Conservation (phyloP, 2,113 vertebrate genomes). For the Nicator chloris region DNA sequence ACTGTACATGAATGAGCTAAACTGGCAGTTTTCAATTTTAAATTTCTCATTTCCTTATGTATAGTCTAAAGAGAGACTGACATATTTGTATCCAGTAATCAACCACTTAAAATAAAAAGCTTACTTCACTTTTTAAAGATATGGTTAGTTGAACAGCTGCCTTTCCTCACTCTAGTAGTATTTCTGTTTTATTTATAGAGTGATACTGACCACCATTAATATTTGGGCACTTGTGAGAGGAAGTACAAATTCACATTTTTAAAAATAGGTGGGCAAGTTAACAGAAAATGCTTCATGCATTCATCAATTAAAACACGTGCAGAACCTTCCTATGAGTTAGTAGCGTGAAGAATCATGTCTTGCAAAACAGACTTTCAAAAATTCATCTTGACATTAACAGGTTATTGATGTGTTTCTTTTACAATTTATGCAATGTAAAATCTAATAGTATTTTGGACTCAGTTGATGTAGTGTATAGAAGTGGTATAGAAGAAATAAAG, state of each 20-base stretch:
- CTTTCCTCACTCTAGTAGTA: background rate
- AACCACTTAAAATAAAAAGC: background rate
- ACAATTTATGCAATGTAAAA: background rate
- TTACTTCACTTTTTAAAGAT: background rate
- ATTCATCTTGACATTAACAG: background rate
- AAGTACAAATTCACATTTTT: background rate
- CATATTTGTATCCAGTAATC: background rate
- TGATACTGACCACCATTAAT: background rate
- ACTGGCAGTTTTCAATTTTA: background rate
- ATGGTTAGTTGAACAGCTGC: accelerated
- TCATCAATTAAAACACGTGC: background rate
- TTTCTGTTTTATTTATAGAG: background rate
- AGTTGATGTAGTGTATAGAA: background rate
- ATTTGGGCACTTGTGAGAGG: background rate
- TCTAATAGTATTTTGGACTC: background rate
- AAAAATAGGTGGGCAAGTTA: background rate
- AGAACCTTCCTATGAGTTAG: background rate
- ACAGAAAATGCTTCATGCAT: background rate
- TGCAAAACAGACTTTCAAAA: background rate
- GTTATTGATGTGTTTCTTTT: background rate
- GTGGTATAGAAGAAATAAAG: background rate
- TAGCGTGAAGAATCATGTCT: background rate
- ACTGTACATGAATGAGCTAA: background rate
- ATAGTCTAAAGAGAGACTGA: background rate
- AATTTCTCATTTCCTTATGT: background rate